Percentiles rank a stretch among this genome's conserved stretches.
Conservation (phyloP, 2,113 vertebrate genomes). For the sheep (Ovis aries) region ARS-UI_Ramb_v3.0 NC_056078.1:4894501-4895000, state of each 20-base stretch:
- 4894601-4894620: background rate
- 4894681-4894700: background rate
- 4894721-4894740: background rate
- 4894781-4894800: background rate
- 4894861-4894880: background rate
- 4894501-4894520: background rate
- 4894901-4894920: background rate
- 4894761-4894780: background rate
- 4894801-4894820: background rate
- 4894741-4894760: background rate
- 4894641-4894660: background rate
- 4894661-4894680: background rate
- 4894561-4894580: too few relatives aligned
- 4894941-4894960: background rate
- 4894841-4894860: background rate
- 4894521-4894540: too few relatives aligned
- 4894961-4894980: background rate
- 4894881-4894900: background rate
- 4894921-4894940: rapidly evolving
- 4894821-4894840: background rate
- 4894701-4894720: background rate
- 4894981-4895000: background rate
- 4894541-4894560: background rate
- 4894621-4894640: background rate
- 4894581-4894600: background rate